Evolutionary conservation across 2,797 vertebrate genomes (phyloP).

Genomic region (Aeoliscus strigatus): DNA sequence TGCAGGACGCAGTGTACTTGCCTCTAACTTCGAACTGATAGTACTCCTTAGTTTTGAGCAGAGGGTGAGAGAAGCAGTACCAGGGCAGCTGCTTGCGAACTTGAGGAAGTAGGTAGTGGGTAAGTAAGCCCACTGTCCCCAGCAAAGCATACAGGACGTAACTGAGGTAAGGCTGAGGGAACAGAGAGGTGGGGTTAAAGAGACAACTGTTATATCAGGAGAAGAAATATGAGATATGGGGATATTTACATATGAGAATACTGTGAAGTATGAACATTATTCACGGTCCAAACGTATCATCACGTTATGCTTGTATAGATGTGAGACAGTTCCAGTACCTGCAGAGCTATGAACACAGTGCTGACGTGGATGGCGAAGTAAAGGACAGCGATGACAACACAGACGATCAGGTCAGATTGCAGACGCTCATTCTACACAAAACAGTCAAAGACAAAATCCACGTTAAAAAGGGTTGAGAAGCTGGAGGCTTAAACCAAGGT

Average conservation of each 20-base stretch:
- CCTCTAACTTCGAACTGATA: slow-evolving; percentile 97
- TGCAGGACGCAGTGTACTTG: slow-evolving; percentile 71
- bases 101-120: slow-evolving; percentile 95
- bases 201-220: too few species aligned
- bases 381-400: slow-evolving; percentile 90
- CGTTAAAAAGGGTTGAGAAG: not conserved
- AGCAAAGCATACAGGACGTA: slow-evolving; percentile 90
- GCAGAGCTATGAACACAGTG: slow-evolving; percentile 95
- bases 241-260: too few species aligned
- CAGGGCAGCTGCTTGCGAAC: slow-evolving; percentile 96
- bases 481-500: not conserved
- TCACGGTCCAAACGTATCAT: too few species aligned
- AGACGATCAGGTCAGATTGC: slow-evolving; percentile 96
- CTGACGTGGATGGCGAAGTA: slow-evolving; percentile 99
- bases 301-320: too few species aligned
- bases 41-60: slow-evolving; percentile 96
- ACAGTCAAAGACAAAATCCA: slow-evolving; percentile 20
- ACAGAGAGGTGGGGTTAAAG: slow-evolving; percentile 35
- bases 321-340: slow-evolving; percentile 72
- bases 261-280: too few species aligned
- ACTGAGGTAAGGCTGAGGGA: slow-evolving; percentile 87
- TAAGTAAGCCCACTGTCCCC: slow-evolving; percentile 86
- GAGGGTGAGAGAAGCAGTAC: slow-evolving; percentile 96
- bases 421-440: slow-evolving; percentile 86
- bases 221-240: too few species aligned